These are phyloP conservation scores for Zaprionus davidi DNA, from an alignment of 1,140 invertebrate genomes.

Conservation along the genomic window DNA sequence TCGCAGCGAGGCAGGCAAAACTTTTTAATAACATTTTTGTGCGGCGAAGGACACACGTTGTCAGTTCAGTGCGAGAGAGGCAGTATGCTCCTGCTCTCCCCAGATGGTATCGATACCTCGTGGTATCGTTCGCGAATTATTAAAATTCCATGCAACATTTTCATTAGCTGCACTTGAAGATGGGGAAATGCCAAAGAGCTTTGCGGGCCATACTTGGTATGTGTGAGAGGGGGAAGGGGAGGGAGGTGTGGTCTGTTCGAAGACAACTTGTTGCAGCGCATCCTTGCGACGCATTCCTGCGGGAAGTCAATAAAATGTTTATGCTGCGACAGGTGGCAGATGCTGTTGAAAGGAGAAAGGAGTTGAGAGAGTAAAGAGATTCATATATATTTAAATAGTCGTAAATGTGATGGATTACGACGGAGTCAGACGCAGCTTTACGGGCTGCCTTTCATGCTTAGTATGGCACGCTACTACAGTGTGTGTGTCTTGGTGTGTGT, in stretches of 20 bases:
- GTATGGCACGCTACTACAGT: conserved; percentile 35
- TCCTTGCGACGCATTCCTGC: neutral
- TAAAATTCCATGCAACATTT: conserved; percentile 19
- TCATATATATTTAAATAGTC: conserved; percentile 62
- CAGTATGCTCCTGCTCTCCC: neutral
- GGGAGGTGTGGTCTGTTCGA: neutral
- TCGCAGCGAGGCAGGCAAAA: conserved; percentile 13
- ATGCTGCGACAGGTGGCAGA: conserved; percentile 21
- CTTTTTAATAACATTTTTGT: conserved; percentile 52
- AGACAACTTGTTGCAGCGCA: conserved; percentile 32
- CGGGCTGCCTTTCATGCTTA: conserved; percentile 34
- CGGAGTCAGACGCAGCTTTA: conserved; percentile 41
- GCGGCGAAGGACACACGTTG: neutral
- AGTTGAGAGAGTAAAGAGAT: conserved; percentile 37
- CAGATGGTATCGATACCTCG: neutral
- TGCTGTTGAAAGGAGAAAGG: neutral
- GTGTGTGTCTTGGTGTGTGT: conserved; percentile 7
- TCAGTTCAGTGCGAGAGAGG: neutral
- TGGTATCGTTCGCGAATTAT: conserved; percentile 2
- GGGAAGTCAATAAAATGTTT: conserved; percentile 36
- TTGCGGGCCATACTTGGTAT: neutral
- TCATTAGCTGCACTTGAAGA: neutral
- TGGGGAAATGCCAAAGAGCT: conserved; percentile 8
- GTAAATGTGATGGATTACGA: conserved; percentile 74
- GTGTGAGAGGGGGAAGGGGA: neutral